Conservation (phyloP, 30 jellyfish, hydroid and myxozoan species). For the Hydractinia echinata region DNA sequence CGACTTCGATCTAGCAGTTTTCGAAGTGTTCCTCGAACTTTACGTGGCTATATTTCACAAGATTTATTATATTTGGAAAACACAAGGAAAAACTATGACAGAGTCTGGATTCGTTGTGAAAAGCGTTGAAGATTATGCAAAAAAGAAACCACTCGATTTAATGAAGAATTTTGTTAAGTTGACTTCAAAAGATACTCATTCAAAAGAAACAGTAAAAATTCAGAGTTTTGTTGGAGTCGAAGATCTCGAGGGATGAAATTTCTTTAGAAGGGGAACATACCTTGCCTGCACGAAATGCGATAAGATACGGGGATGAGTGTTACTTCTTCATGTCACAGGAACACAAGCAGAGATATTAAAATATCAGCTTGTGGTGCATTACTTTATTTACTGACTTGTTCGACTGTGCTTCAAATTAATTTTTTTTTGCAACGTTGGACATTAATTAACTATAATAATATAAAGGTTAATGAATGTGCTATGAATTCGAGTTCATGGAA, state of each 20-base stretch:
- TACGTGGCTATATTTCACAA: constrained; percentile 55
- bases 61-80: constrained; percentile 72
- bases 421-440: no score
- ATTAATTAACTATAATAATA: no score
- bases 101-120: constrained; percentile 92
- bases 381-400: no score
- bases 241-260: constrained; percentile 35
- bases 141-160: constrained; percentile 55
- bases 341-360: no score
- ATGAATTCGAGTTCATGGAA: no score
- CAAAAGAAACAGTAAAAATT: constrained; percentile 34
- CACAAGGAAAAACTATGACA: constrained; percentile 62
- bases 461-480: no score
- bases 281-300: no score
- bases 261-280: no score
- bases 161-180: constrained; percentile 43
- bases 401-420: no score
- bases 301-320: no score
- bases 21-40: constrained; percentile 69
- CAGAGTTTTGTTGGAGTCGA: constrained; percentile 78
- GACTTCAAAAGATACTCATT: neutral
- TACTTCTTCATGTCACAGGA: no score
- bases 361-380: no score
- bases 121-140: constrained; percentile 78
- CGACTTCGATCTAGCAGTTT: constrained; percentile 15